Evolutionary conservation across 2,113 vertebrate genomes (phyloP).

Genomic region (Aspidoscelis tigris): DNA sequence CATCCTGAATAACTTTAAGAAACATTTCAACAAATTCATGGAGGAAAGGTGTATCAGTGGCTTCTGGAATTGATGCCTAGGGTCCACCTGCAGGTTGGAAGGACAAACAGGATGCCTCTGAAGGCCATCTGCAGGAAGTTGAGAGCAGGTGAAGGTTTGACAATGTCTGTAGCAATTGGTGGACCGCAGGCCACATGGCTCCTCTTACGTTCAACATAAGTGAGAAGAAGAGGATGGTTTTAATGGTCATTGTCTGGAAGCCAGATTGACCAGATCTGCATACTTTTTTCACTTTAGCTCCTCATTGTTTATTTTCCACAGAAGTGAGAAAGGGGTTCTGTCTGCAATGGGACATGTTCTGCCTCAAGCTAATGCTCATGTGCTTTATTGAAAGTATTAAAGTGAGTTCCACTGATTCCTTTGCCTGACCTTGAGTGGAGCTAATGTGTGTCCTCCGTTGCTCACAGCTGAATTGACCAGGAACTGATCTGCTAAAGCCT

Average conservation of each 20-base stretch:
- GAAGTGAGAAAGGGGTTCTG: constrained; percentile 5
- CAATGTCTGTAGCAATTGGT: too few species aligned
- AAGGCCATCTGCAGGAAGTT: too few species aligned
- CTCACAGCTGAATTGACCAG: constrained; percentile 56
- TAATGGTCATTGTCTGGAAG: background rate
- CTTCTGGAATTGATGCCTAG: too few species aligned
- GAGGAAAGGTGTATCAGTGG: too few species aligned
- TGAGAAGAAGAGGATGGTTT: background rate
- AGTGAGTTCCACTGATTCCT: constrained; percentile 25
- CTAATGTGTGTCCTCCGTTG: constrained; percentile 46
- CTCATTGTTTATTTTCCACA: background rate
- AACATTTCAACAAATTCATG: too few species aligned
- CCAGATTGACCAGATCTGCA: background rate
- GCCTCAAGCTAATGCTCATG: constrained; percentile 38
- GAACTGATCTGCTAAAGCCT: constrained; percentile 53
- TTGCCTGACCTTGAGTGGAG: constrained; percentile 46
- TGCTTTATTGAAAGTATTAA: constrained; percentile 38
- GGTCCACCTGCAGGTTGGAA: too few species aligned
- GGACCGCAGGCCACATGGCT: too few species aligned
- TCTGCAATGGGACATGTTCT: background rate
- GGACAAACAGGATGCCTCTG: too few species aligned
- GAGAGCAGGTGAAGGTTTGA: too few species aligned
- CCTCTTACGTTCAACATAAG: background rate
- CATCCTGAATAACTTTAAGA: too few species aligned
- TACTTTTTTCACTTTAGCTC: background rate